These are phyloP conservation scores for Agriopis leucophaearia DNA, from an alignment of 2,888 invertebrate genomes.

Conservation along the genomic window DNA sequence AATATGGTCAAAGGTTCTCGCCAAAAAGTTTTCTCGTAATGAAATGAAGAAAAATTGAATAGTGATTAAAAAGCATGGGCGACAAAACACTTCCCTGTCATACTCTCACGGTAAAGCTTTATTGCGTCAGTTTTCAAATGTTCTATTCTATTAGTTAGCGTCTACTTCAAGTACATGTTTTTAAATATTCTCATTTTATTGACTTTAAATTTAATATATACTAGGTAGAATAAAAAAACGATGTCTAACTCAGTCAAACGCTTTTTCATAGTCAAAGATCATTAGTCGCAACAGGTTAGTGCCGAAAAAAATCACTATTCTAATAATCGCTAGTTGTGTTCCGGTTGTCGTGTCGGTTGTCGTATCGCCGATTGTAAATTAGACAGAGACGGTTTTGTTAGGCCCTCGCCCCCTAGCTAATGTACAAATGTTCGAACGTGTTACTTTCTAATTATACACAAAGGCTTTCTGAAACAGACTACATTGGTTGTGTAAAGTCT, in stretches of 20 bases:
- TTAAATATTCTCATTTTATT: too few species aligned
- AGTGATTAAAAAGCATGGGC: background rate
- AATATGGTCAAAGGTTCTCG: too few species aligned
- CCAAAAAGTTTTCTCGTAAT: too few species aligned
- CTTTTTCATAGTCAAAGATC: background rate
- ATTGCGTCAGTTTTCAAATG: background rate
- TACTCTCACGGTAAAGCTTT: background rate
- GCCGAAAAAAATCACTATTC: too few species aligned
- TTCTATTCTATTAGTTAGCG: background rate
- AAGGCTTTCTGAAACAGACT: conserved; percentile 27
- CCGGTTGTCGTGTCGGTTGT: background rate
- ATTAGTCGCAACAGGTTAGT: too few species aligned
- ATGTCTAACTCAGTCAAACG: too few species aligned
- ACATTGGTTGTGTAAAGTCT: conserved; percentile 16
- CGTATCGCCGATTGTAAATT: conserved; percentile 7
- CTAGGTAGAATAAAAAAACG: too few species aligned
- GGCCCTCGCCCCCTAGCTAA: conserved; percentile 11
- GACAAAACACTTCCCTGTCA: background rate
- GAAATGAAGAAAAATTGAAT: too few species aligned
- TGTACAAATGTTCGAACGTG: conserved; percentile 29
- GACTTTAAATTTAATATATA: too few species aligned
- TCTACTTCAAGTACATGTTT: too few species aligned
- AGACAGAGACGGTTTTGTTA: conserved; percentile 10
- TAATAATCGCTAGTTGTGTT: too few species aligned
- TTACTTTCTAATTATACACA: conserved; percentile 37